Percentiles rank a stretch among this genome's conserved stretches.
These are phyloP conservation scores for Ectropis crepuscularia DNA, from an alignment of 2,888 invertebrate species.

Conservation along the genomic window DNA sequence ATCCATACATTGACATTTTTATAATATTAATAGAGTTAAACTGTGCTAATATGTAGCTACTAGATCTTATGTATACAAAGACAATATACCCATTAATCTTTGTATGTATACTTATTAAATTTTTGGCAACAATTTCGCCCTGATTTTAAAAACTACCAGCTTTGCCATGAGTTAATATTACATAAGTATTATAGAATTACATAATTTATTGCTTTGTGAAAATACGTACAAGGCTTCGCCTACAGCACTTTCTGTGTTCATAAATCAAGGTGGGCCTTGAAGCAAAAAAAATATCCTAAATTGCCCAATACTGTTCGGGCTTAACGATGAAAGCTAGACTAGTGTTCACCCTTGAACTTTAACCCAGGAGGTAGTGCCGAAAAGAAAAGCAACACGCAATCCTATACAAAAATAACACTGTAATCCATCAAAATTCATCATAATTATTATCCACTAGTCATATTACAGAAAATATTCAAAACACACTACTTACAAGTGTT, in stretches of 20 bases:
- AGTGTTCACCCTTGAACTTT: constrained; percentile 39
- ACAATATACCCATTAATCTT: too few species aligned
- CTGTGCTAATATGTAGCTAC: too few species aligned
- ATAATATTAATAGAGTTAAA: too few species aligned
- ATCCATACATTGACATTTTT: too few species aligned
- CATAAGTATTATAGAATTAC: constrained; percentile 27
- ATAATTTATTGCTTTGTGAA: constrained; percentile 15
- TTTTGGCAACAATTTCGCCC: too few species aligned
- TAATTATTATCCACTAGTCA: neutral
- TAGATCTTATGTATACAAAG: too few species aligned
- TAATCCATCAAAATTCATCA: constrained; percentile 13
- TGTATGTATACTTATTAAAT: too few species aligned
- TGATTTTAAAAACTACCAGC: too few species aligned
- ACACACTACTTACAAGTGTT: too few species aligned
- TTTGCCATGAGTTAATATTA: too few species aligned
- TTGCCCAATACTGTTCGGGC: constrained; percentile 22
- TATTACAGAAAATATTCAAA: neutral
- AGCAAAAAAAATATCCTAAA: constrained; percentile 21
- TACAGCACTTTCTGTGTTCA: constrained; percentile 17
- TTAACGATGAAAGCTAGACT: constrained; percentile 33
- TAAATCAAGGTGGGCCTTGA: constrained; percentile 45
- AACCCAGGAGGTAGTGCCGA: constrained; percentile 25
- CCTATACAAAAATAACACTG: constrained; percentile 3
- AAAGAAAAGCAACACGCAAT: constrained; percentile 27
- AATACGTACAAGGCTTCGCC: constrained; percentile 11